Evolutionary conservation across 64 coral and sea anemone genomes (phyloP).

Genomic region (Montipora capricornis): DNA sequence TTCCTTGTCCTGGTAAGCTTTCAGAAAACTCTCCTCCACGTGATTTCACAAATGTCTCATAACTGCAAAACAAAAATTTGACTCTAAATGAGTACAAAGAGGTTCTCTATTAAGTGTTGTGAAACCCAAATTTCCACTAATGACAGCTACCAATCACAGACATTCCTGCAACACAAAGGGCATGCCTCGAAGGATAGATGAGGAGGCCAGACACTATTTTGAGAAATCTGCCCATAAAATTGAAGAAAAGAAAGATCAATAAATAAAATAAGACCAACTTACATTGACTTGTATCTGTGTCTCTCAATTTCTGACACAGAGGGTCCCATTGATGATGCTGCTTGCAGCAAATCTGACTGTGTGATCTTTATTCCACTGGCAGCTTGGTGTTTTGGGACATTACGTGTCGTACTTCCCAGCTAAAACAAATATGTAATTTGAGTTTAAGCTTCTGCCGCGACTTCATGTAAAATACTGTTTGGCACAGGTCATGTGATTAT

Average conservation of each 20-base stretch:
- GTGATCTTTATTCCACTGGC: constrained; percentile 52
- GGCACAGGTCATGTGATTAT: too few species aligned
- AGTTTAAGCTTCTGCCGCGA: background rate
- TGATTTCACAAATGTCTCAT: constrained; percentile 71
- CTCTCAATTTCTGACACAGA: constrained; percentile 85
- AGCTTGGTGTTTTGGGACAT: background rate
- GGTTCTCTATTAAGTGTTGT: too few species aligned
- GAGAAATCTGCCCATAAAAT: too few species aligned
- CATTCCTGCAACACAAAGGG: too few species aligned
- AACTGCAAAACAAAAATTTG: constrained; percentile 41
- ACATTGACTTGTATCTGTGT: constrained; percentile 75
- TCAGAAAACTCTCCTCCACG: constrained; percentile 40
- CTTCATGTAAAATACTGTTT: too few species aligned
- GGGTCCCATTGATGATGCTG: constrained; percentile 54
- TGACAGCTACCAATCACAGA: too few species aligned
- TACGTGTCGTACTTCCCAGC: background rate
- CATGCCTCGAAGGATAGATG: too few species aligned
- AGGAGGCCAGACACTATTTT: too few species aligned
- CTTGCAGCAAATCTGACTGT: constrained; percentile 72
- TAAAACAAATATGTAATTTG: background rate
- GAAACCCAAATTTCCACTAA: too few species aligned
- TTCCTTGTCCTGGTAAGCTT: constrained; percentile 36
- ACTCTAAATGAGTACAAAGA: too few species aligned
- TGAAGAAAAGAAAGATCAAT: too few species aligned
- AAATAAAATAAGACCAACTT: constrained; percentile 24